These are phyloP conservation scores for Cygnus buccinator DNA, from an alignment of 2,113 vertebrate species.

Conservation along the genomic window DNA sequence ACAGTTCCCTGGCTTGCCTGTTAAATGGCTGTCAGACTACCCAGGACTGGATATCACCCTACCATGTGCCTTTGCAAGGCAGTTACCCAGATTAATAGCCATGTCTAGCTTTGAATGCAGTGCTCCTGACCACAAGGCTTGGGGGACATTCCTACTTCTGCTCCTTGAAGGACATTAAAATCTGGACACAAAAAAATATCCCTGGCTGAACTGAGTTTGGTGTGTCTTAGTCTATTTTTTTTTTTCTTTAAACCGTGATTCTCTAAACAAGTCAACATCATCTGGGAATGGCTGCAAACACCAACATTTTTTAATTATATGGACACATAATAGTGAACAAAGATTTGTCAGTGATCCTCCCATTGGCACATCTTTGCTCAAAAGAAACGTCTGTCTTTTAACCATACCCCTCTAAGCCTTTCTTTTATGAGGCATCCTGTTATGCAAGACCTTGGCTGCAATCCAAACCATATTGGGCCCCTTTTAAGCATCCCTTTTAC, in stretches of 20 bases:
- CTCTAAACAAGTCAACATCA: slow-evolving; percentile 10
- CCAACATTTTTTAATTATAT: slow-evolving; percentile 57
- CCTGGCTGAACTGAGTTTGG: neutral
- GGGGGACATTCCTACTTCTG: neutral
- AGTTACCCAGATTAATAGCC: neutral
- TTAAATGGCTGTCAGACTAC: neutral
- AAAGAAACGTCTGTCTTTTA: slow-evolving; percentile 59
- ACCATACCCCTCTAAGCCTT: slow-evolving; percentile 66
- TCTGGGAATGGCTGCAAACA: slow-evolving; percentile 30
- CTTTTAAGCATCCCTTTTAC: slow-evolving; percentile 71
- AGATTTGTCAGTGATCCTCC: slow-evolving; percentile 62
- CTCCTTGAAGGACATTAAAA: neutral
- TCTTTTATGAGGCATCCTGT: slow-evolving; percentile 74
- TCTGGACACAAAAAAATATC: neutral
- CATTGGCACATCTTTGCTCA: slow-evolving; percentile 49
- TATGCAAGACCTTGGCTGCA: slow-evolving; percentile 66
- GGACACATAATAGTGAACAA: slow-evolving; percentile 33
- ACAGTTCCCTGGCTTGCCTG: neutral
- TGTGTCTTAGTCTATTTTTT: neutral
- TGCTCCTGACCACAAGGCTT: neutral
- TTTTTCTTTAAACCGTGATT: neutral
- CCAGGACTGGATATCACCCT: neutral
- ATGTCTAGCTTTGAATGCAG: neutral
- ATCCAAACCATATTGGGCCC: slow-evolving; percentile 72
- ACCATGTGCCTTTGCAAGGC: neutral